phyloP scores from a whole-genome alignment of 2,797 vertebrate genomes.

The Rhadinocentrus ornatus region DNA sequence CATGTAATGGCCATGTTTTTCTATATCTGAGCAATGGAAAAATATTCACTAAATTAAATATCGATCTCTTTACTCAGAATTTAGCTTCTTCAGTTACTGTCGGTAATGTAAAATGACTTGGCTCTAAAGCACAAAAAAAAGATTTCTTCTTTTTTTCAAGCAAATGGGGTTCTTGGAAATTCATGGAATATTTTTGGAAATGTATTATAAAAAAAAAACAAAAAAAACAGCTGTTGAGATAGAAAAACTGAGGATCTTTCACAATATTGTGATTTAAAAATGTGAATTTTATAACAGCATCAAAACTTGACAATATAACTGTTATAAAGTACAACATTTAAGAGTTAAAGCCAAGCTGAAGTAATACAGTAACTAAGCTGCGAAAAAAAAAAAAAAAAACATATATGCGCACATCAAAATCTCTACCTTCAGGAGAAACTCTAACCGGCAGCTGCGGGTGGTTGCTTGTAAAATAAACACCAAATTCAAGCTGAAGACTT shows the following conservation, averaged over 20 bases:
- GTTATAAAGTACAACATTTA: neutral
- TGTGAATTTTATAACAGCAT: neutral
- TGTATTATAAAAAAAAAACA: neutral
- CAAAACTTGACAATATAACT: neutral
- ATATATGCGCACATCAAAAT: slow-evolving; percentile 9
- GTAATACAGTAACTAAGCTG: slow-evolving; percentile 51
- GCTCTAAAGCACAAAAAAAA: slow-evolving; percentile 35
- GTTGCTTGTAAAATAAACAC: slow-evolving; percentile 79
- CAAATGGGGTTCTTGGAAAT: slow-evolving; percentile 22
- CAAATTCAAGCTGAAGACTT: slow-evolving; percentile 73
- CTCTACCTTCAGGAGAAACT: slow-evolving; percentile 65
- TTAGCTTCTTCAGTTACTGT: slow-evolving; percentile 19
- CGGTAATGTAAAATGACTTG: slow-evolving; percentile 52
- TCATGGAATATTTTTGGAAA: slow-evolving; percentile 9
- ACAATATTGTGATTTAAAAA: neutral
- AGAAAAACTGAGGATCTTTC: neutral
- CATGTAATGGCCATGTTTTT: slow-evolving; percentile 26
- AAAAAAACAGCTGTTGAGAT: neutral
- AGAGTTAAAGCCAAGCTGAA: slow-evolving; percentile 47
- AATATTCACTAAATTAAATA: neutral
- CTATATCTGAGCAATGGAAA: slow-evolving; percentile 28
- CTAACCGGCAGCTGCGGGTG: slow-evolving; percentile 59
- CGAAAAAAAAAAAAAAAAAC: slow-evolving; percentile 28
- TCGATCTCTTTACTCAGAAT: slow-evolving; percentile 36
- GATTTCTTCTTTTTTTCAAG: slow-evolving; percentile 48